phyloP scores from a whole-genome alignment of 2,797 vertebrate species.

The Lacerta bilineata region DNA sequence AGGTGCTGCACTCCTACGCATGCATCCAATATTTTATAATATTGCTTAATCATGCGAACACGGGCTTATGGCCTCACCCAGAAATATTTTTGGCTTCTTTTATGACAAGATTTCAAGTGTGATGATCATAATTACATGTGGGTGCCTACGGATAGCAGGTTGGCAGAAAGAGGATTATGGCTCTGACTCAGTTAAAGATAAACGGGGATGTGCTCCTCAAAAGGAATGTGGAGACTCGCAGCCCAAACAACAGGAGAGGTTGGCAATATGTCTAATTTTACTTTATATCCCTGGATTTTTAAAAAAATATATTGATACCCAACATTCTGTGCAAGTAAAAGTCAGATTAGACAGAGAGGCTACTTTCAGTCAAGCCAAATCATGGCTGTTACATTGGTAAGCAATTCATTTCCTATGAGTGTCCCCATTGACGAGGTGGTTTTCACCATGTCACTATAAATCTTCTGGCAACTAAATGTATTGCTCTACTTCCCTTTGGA shows the following conservation, averaged over 20 bases:
- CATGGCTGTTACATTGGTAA: background rate
- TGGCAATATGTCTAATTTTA: background rate
- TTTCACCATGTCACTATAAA: background rate
- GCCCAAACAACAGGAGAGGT: background rate
- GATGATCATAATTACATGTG: background rate
- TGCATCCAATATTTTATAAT: slow-evolving; percentile 17
- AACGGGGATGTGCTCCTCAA: background rate
- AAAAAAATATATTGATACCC: background rate
- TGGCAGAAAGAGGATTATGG: background rate
- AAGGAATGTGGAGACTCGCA: background rate
- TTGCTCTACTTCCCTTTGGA: background rate
- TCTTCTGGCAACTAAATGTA: background rate
- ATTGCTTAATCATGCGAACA: background rate
- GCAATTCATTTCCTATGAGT: background rate
- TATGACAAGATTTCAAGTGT: background rate
- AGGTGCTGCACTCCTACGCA: background rate
- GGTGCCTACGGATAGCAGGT: slow-evolving; percentile 1
- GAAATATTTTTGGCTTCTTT: background rate
- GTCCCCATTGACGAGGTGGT: background rate
- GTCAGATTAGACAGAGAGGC: background rate
- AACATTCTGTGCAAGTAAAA: background rate
- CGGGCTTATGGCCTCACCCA: background rate
- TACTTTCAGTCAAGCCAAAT: background rate
- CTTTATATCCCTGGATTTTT: background rate
- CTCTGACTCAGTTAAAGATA: slow-evolving; percentile 3